These are phyloP conservation scores for Aradophagus sp. DNA, from an alignment of 1,140 invertebrate genomes.

Conservation along the genomic window DNA sequence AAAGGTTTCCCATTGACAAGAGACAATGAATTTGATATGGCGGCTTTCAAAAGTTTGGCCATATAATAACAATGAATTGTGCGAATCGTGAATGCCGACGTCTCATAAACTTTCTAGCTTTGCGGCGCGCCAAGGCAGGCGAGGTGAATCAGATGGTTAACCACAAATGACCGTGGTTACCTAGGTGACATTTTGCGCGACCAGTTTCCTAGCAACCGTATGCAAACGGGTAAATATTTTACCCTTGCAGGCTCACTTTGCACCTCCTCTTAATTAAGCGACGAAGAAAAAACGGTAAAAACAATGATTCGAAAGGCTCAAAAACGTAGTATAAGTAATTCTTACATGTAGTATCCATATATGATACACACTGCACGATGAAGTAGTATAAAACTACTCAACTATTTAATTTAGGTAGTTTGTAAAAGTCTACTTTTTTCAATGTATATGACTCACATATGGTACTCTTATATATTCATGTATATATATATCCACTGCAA, in stretches of 20 bases:
- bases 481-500: no score
- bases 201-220: slow-evolving; percentile 45
- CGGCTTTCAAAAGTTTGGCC: slow-evolving; percentile 49
- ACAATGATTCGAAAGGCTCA: no score
- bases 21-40: slow-evolving; percentile 48
- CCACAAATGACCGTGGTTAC: slow-evolving; percentile 56
- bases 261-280: slow-evolving; percentile 30
- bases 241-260: slow-evolving; percentile 17
- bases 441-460: no score
- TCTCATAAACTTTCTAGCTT: slow-evolving; percentile 59
- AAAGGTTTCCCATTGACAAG: slow-evolving; percentile 40
- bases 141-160: slow-evolving; percentile 55
- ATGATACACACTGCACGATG: neutral
- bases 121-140: slow-evolving; percentile 49
- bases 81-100: slow-evolving; percentile 48
- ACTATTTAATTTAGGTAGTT: no score
- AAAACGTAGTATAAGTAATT: no score
- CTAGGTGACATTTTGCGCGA: slow-evolving; percentile 56
- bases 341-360: no score
- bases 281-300: neutral
- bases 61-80: slow-evolving; percentile 57
- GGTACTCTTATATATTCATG: no score
- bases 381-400: neutral
- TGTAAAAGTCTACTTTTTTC: no score
- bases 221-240: slow-evolving; percentile 49